A percentile compares a stretch with the other conserved stretches of the same genome.
These are phyloP conservation scores for Apostichopus leukothele DNA, from an alignment of 53 echinoderm and acorn worm species.

Conservation along the genomic window DNA sequence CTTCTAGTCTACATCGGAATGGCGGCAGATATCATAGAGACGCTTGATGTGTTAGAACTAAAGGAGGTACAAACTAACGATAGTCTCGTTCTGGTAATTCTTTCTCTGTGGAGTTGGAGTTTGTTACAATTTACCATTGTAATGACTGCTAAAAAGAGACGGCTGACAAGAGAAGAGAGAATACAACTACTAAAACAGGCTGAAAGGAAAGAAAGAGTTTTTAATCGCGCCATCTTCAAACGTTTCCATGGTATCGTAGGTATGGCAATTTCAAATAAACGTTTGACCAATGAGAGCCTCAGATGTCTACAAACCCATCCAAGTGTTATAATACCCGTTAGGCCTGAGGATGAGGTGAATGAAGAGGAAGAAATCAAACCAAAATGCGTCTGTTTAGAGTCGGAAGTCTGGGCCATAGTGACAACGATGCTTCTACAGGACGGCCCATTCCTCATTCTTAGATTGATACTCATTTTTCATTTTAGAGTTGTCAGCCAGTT, in stretches of 20 bases:
- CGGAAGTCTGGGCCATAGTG: slow-evolving; percentile 85
- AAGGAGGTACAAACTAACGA: slow-evolving; percentile 64
- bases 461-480: slow-evolving; percentile 74
- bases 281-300: background rate
- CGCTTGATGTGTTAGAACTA: slow-evolving; percentile 81
- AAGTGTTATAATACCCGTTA: slow-evolving; percentile 65
- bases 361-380: slow-evolving; percentile 61
- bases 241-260: slow-evolving; percentile 57
- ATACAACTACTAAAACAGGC: slow-evolving; percentile 12
- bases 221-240: slow-evolving; percentile 69
- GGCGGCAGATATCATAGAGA: slow-evolving; percentile 94
- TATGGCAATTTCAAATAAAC: background rate
- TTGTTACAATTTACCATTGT: slow-evolving; percentile 85
- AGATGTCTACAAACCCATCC: slow-evolving; percentile 30
- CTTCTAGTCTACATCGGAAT: slow-evolving; percentile 89
- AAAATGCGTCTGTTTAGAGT: slow-evolving; percentile 79
- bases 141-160: slow-evolving; percentile 76
- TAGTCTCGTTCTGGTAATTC: slow-evolving; percentile 67
- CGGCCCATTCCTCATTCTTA: slow-evolving; percentile 82
- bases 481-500: slow-evolving; percentile 70
- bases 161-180: background rate
- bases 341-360: slow-evolving; percentile 67
- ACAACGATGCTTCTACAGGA: slow-evolving; percentile 75
- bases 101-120: slow-evolving; percentile 94
- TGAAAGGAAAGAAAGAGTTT: slow-evolving; percentile 37